Evolutionary conservation across 2,888 invertebrate species (phyloP).

Genomic region (Coremacera marginata): DNA sequence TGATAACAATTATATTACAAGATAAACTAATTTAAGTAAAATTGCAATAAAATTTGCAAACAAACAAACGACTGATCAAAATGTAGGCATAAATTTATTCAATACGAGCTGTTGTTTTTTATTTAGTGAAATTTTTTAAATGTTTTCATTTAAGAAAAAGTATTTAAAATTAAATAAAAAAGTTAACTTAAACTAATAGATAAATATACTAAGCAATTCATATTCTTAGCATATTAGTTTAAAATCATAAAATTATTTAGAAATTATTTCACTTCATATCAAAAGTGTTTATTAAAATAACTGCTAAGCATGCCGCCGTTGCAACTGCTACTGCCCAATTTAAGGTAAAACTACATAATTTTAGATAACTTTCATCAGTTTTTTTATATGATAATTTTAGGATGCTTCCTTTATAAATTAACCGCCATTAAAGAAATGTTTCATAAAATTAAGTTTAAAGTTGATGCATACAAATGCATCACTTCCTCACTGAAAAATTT

Average conservation of each 20-base stretch:
- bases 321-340: too few relatives aligned
- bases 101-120: slow-evolving; percentile 51
- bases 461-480: too few relatives aligned
- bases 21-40: slow-evolving; percentile 29
- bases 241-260: not conserved
- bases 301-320: too few relatives aligned
- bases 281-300: too few relatives aligned
- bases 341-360: too few relatives aligned
- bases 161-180: not conserved
- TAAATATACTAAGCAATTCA: not conserved
- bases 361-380: too few relatives aligned
- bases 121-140: not conserved
- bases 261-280: too few relatives aligned
- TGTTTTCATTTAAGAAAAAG: not conserved
- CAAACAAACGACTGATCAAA: slow-evolving; percentile 65
- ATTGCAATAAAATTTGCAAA: slow-evolving; percentile 61
- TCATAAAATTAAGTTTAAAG: too few relatives aligned
- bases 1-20: slow-evolving; percentile 10
- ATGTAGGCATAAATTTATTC: slow-evolving; percentile 49
- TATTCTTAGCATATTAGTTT: not conserved
- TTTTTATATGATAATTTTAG: too few relatives aligned
- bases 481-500: too few relatives aligned
- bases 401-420: too few relatives aligned
- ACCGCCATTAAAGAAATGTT: too few relatives aligned
- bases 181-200: not conserved